These are phyloP conservation scores for Aleiodes sp. DNA, from an alignment of 1,140 invertebrate genomes.

Conservation along the genomic window DNA sequence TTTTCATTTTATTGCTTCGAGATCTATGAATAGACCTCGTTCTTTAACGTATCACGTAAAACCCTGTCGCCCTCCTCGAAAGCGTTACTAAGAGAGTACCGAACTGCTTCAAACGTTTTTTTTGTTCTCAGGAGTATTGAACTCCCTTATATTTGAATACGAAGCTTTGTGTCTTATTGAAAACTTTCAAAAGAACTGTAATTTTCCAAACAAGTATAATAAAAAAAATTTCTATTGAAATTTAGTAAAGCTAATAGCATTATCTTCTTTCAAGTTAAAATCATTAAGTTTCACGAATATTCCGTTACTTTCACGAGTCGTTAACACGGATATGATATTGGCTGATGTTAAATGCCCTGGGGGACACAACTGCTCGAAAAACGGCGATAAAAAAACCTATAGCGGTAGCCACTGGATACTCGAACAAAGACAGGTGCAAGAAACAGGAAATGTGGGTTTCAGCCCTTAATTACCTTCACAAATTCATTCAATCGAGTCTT, in stretches of 20 bases:
- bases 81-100: conserved; percentile 11
- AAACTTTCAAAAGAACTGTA: too few species aligned
- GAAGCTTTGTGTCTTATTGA: too few species aligned
- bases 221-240: not conserved
- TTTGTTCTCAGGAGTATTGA: not conserved
- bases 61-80: conserved; percentile 12
- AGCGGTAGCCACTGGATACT: not conserved
- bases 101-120: conserved; percentile 2
- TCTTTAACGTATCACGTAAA: conserved; percentile 10
- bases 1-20: not conserved
- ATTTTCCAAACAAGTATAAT: too few species aligned
- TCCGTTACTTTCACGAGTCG: conserved; percentile 13
- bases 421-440: not conserved
- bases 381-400: not conserved
- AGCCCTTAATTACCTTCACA: not conserved
- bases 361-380: not conserved
- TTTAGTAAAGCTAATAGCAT: not conserved
- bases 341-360: not conserved
- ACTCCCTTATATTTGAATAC: not conserved
- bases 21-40: conserved; percentile 16
- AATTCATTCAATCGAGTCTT: not conserved
- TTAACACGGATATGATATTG: conserved; percentile 14
- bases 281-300: not conserved
- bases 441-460: conserved; percentile 1
- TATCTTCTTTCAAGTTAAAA: not conserved